Evolutionary conservation across 2,888 invertebrate genomes (phyloP).

Genomic region (Agrochola litura): DNA sequence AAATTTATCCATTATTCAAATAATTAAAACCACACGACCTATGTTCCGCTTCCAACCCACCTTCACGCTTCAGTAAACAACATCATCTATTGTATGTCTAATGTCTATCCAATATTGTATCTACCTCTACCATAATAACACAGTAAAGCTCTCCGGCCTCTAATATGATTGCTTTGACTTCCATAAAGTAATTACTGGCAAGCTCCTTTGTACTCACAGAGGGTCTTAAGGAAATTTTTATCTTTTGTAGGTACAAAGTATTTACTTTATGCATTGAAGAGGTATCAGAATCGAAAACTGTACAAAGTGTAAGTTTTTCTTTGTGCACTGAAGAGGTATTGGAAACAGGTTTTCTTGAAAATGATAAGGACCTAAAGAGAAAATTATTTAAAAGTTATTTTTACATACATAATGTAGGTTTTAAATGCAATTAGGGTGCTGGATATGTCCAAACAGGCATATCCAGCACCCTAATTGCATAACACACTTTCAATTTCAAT

Average conservation of each 20-base stretch:
- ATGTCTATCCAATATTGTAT: not conserved
- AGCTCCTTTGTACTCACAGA: not conserved
- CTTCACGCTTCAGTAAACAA: not conserved
- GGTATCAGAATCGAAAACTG: no score
- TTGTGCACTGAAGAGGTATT: not conserved
- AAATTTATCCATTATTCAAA: no score
- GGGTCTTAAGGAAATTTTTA: not conserved
- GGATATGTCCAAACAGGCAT: no score
- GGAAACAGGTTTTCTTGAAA: not conserved
- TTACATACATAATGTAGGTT: not conserved
- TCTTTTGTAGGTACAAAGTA: not conserved
- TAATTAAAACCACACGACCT: not conserved
- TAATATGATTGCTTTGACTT: conserved; percentile 8
- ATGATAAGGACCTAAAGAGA: not conserved
- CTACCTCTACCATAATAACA: not conserved
- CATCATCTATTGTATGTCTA: not conserved
- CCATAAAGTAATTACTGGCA: not conserved
- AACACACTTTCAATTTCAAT: no score
- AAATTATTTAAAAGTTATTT: no score
- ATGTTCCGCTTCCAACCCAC: not conserved
- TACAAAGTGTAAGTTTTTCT: no score
- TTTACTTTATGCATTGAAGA: not conserved
- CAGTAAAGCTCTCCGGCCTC: not conserved
- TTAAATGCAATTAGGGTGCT: no score
- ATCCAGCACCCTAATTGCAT: no score